Evolutionary conservation across 1,140 invertebrate species (phyloP), one percentile per base, ranked within the genome.

Genomic region (Zaprionus gabonicus): DNA sequence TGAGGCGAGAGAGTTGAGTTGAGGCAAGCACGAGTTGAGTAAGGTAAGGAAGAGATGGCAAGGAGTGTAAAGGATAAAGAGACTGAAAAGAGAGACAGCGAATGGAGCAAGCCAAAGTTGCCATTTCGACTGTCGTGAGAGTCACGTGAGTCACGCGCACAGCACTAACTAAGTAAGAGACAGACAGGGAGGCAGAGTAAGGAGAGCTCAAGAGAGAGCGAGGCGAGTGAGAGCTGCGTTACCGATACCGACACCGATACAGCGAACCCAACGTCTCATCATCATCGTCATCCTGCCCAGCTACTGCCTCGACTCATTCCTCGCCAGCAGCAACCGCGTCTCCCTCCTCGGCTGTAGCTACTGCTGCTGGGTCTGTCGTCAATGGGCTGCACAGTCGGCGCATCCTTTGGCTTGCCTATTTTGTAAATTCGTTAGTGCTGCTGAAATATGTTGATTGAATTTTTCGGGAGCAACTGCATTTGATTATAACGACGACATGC

Each of bases 361-460:
- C 46, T 44, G 62, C 41, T 34, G 38, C 13, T 64, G 62, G n/a
- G 41, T 46, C 44, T 64, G 60, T 53, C 41, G 17, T 59, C 58
- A 58, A 31, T 34, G 57, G 70, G 25, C 25, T 31, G 10, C 58
- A 41, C 44, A 59, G 68, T 27, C 85, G 85, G 85, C 81, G 75
- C 82, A 88, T 91, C 84, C 88, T 91, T 91, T 91, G 88, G 81
- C 57, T 88, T 91, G 88, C 88, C 88, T 91, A 91, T 91, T 91
- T 91, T 88, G 88, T 91, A 91, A 91, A 91, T 91, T 91, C 88
- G 88, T 91, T 91, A 91, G 88, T 91, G 88, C 88, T 84, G 88
- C 84, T 91, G 88, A 91, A 91, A 91, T 91, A 91, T 91, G 88
- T 91, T 91, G 88, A 91, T 91, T 91, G 88, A 91, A 91, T 90